phyloP scores from a whole-genome alignment of 2,888 invertebrate species.

The Mimachlamys varia region DNA sequence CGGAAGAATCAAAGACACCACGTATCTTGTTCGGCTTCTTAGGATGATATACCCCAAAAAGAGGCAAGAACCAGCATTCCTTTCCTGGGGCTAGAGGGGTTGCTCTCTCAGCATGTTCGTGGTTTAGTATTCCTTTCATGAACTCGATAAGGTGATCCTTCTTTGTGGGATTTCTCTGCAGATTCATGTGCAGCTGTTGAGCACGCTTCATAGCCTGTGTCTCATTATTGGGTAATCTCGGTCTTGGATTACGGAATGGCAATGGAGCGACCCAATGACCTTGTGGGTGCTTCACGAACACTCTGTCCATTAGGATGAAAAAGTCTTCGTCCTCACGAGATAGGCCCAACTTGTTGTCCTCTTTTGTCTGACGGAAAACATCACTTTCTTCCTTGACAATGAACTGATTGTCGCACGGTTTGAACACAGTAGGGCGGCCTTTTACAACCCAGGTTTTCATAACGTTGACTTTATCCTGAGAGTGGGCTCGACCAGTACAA shows the following conservation, averaged over 20 bases:
- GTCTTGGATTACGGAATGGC: neutral
- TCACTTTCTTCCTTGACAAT: neutral
- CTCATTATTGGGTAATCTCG: neutral
- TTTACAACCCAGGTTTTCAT: neutral
- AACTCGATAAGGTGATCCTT: neutral
- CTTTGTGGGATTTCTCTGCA: neutral
- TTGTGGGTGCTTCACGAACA: neutral
- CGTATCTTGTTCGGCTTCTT: too few species aligned
- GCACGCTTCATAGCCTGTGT: neutral
- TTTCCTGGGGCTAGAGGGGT: neutral
- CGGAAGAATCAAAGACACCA: too few species aligned
- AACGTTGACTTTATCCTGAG: too few species aligned
- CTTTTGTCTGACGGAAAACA: neutral
- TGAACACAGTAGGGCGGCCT: neutral
- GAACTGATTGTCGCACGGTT: neutral
- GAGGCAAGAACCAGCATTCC: neutral
- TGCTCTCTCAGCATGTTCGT: neutral
- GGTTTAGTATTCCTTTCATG: neutral
- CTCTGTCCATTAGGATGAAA: neutral
- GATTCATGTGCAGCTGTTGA: neutral
- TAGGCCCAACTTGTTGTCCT: neutral
- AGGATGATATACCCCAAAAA: too few species aligned
- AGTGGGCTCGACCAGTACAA: too few species aligned
- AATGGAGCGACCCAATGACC: neutral
- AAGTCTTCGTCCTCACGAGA: neutral